These are phyloP conservation scores for Eueremaeus valkanovi DNA, from an alignment of 2,888 invertebrate genomes.

Conservation along the genomic window DNA sequence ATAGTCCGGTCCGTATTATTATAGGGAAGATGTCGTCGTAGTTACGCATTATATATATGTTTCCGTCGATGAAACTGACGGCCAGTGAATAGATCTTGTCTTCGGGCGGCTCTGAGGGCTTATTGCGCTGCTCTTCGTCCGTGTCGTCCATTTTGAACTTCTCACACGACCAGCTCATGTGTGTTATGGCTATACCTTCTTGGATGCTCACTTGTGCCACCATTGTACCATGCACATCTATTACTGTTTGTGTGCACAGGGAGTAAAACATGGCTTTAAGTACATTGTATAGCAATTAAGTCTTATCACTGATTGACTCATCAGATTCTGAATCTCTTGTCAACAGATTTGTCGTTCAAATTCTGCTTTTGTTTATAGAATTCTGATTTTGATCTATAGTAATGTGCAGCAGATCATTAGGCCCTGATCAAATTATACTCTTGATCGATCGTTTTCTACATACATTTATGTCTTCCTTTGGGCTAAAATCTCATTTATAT, in stretches of 20 bases:
- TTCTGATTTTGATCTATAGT: no score
- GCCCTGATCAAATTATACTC: no score
- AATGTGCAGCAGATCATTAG: no score
- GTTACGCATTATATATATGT: slow-evolving; percentile 77
- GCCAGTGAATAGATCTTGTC: slow-evolving; percentile 64
- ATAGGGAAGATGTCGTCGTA: slow-evolving; percentile 91
- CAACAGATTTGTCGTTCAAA: no score
- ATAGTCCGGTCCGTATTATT: slow-evolving; percentile 69
- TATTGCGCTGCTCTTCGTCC: slow-evolving; percentile 46
- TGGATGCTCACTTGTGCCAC: slow-evolving; percentile 81
- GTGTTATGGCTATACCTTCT: slow-evolving; percentile 75
- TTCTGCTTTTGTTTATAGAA: no score
- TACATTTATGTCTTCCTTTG: no score
- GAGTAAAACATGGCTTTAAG: no score
- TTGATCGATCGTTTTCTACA: no score
- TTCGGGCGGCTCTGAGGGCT: background rate
- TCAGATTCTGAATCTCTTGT: no score
- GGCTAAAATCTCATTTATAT: no score
- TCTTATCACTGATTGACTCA: no score
- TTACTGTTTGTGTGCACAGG: slow-evolving; percentile 63
- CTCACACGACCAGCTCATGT: slow-evolving; percentile 95
- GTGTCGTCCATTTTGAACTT: slow-evolving; percentile 94
- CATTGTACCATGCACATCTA: slow-evolving; percentile 93
- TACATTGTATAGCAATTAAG: background rate
- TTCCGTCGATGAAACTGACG: slow-evolving; percentile 83